phyloP scores from a whole-genome alignment of 2,888 invertebrate species.

The Xestia ashworthii region DNA sequence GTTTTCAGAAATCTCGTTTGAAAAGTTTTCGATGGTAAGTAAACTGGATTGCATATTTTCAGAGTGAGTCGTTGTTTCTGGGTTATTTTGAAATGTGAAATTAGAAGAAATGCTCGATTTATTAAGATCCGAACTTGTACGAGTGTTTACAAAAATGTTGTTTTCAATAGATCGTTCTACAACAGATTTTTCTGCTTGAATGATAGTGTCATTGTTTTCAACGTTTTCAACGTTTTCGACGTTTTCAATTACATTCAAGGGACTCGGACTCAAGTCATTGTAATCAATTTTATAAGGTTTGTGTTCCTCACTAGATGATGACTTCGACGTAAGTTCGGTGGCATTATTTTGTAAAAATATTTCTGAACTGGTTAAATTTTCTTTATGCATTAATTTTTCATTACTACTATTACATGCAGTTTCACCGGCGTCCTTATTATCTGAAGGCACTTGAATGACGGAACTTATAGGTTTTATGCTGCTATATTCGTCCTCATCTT shows the following conservation, averaged over 20 bases:
- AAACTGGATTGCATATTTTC: constrained; percentile 13
- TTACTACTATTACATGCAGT: constrained; percentile 56
- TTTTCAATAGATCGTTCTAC: constrained; percentile 61
- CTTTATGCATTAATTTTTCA: constrained; percentile 60
- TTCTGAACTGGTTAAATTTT: constrained; percentile 44
- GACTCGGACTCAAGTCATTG: neutral
- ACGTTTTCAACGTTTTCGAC: constrained; percentile 56
- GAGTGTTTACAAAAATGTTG: constrained; percentile 68
- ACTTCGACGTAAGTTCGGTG: constrained; percentile 58
- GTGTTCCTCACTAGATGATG: constrained; percentile 46
- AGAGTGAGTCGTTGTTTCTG: constrained; percentile 51
- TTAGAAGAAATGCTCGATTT: constrained; percentile 64
- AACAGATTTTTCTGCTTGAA: constrained; percentile 44
- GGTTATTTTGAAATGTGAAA: constrained; percentile 64
- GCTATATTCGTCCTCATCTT: constrained; percentile 57
- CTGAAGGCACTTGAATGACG: constrained; percentile 54
- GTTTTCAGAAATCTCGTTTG: constrained; percentile 46
- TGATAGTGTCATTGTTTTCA: constrained; percentile 68
- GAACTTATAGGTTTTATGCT: constrained; percentile 60
- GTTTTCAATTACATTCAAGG: constrained; percentile 54
- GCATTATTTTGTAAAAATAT: constrained; percentile 40
- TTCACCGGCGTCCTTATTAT: constrained; percentile 20
- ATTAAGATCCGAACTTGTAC: constrained; percentile 73
- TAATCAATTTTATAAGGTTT: constrained; percentile 20
- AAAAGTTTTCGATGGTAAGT: neutral